These are phyloP conservation scores for Antechinus flavipes DNA, from an alignment of 2,113 vertebrate species.

Conservation along the genomic window DNA sequence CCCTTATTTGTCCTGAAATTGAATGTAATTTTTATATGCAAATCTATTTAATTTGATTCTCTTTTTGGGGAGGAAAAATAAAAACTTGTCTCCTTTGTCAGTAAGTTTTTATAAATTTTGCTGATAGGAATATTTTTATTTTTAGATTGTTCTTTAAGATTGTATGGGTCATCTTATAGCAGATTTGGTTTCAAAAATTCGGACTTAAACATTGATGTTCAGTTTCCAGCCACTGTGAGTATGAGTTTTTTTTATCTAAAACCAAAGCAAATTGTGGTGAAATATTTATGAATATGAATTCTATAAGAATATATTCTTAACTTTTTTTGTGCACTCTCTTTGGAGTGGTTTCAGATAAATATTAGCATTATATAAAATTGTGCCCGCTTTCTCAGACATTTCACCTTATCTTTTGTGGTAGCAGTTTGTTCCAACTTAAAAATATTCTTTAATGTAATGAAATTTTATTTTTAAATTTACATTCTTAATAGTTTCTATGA, in stretches of 20 bases:
- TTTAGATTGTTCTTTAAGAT: conserved; percentile 92
- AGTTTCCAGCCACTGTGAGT: conserved; percentile 94
- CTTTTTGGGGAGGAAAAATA: conserved; percentile 25
- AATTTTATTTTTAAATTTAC: background rate
- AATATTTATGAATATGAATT: conserved; percentile 35
- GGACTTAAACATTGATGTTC: conserved; percentile 95
- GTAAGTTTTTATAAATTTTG: conserved; percentile 41
- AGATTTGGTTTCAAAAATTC: conserved; percentile 95
- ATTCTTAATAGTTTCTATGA: conserved; percentile 10
- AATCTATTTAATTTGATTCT: conserved; percentile 10
- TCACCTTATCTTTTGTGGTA: background rate
- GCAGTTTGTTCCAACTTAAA: background rate
- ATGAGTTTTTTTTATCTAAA: conserved; percentile 61
- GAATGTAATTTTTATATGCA: background rate
- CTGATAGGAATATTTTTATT: conserved; percentile 55
- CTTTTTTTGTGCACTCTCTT: background rate
- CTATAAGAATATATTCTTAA: conserved; percentile 31
- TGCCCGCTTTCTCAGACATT: background rate
- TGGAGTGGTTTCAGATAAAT: conserved; percentile 2
- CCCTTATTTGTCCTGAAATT: conserved; percentile 16
- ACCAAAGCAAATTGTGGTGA: background rate
- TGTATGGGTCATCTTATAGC: conserved; percentile 96
- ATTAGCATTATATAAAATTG: background rate
- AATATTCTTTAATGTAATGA: background rate
- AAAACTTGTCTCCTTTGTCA: conserved; percentile 21